Percentiles rank a stretch among this genome's conserved stretches.
These are phyloP conservation scores for Gobius niger DNA, from an alignment of 2,113 vertebrate species.

Conservation along the genomic window DNA sequence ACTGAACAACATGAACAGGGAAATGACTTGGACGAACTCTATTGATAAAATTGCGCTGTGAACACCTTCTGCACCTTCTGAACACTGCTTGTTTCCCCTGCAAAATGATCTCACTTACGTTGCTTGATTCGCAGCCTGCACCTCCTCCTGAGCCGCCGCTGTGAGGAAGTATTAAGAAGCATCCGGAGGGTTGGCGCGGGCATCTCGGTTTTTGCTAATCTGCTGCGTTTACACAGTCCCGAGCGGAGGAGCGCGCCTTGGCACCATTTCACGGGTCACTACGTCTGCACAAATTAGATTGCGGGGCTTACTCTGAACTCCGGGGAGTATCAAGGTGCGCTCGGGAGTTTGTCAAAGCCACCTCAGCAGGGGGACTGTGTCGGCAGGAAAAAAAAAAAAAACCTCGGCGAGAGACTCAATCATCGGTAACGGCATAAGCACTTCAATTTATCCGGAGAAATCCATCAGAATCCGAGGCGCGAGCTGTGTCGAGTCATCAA, in stretches of 20 bases:
- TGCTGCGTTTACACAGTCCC: conserved; percentile 69
- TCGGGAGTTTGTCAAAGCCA: conserved; percentile 36
- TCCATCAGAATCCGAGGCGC: conserved; percentile 35
- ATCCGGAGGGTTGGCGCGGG: conserved; percentile 62
- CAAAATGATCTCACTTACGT: neutral
- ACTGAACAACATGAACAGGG: no score
- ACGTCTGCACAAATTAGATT: conserved; percentile 75
- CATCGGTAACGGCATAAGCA: conserved; percentile 47
- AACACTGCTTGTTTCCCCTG: neutral
- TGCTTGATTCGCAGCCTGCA: conserved; percentile 4
- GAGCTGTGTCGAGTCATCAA: conserved; percentile 31
- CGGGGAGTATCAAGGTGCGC: conserved; percentile 55
- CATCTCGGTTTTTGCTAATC: conserved; percentile 71
- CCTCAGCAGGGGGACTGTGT: conserved; percentile 43
- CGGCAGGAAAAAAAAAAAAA: conserved; percentile 34
- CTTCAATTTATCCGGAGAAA: conserved; percentile 50
- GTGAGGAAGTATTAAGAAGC: conserved; percentile 45
- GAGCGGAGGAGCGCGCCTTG: conserved; percentile 61
- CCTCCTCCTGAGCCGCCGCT: conserved; percentile 31
- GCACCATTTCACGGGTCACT: conserved; percentile 78
- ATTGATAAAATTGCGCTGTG: no score
- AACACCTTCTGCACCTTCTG: no score
- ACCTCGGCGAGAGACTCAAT: conserved; percentile 35
- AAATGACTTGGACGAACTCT: no score
- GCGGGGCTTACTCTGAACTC: conserved; percentile 54